Evolutionary conservation across 2,888 invertebrate genomes (phyloP).

Genomic region (Dorcus parallelipipedus): DNA sequence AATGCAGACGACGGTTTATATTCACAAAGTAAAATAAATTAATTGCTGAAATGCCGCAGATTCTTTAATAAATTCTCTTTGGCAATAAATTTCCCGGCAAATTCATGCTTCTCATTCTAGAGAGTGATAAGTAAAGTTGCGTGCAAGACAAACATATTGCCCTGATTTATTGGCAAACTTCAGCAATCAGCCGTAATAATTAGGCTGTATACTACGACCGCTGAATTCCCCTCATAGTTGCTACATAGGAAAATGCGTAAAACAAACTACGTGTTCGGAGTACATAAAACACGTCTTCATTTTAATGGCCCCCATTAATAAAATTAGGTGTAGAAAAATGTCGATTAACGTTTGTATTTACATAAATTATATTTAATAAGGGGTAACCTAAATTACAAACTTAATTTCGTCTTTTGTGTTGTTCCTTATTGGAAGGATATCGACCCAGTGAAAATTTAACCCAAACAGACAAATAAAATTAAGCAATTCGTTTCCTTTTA

Average conservation of each 20-base stretch:
- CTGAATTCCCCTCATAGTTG: neutral
- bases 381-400: neutral
- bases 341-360: neutral
- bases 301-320: conserved; percentile 7
- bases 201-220: conserved; percentile 23
- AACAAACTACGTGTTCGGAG: conserved; percentile 4
- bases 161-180: conserved; percentile 26
- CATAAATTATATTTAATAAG: conserved; percentile 2
- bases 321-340: conserved; percentile 6
- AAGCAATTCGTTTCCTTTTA: no score
- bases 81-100: no score
- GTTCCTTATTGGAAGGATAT: no score
- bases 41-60: no score
- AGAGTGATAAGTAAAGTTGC: conserved; percentile 20
- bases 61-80: no score
- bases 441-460: no score
- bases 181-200: conserved; percentile 27
- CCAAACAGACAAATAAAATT: no score
- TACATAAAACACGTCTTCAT: conserved; percentile 12
- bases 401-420: no score
- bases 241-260: neutral
- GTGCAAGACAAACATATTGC: conserved; percentile 23
- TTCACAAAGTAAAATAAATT: no score
- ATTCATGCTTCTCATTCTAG: conserved; percentile 12
- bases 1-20: no score